Evolutionary conservation across 2,888 invertebrate genomes (phyloP).

Genomic region (Heteromyza rotundicornis): DNA sequence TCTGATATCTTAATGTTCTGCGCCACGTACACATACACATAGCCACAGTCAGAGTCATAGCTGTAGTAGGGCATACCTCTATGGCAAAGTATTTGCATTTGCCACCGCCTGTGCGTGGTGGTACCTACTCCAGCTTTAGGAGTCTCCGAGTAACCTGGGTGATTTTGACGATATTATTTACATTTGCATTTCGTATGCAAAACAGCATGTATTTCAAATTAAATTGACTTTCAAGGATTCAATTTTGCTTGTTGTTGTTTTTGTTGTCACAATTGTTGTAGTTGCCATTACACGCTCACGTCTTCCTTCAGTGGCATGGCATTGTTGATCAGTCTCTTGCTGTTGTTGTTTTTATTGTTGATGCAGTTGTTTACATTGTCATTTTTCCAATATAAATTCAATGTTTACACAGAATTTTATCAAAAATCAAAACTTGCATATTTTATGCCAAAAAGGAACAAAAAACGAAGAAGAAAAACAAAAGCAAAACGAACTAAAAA

Average conservation of each 20-base stretch:
- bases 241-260: conserved; percentile 13
- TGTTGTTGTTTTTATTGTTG: neutral
- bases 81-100: neutral
- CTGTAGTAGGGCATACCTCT: neutral
- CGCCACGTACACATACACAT: neutral
- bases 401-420: neutral
- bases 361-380: neutral
- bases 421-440: neutral
- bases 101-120: no score
- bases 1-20: neutral
- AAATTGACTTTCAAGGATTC: conserved; percentile 52
- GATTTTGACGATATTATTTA: conserved; percentile 2
- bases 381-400: neutral
- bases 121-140: no score
- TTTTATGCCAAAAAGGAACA: neutral
- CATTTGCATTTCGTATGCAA: conserved; percentile 48
- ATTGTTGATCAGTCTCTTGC: neutral
- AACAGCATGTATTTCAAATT: conserved; percentile 52
- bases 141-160: no score
- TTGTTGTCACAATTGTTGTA: neutral
- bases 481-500: no score
- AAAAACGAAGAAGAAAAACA: no score
- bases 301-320: neutral
- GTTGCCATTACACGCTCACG: neutral
- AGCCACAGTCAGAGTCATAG: neutral